These are phyloP conservation scores for Cacatua alba DNA, from an alignment of 2,113 vertebrate genomes.

Conservation along the genomic window DNA sequence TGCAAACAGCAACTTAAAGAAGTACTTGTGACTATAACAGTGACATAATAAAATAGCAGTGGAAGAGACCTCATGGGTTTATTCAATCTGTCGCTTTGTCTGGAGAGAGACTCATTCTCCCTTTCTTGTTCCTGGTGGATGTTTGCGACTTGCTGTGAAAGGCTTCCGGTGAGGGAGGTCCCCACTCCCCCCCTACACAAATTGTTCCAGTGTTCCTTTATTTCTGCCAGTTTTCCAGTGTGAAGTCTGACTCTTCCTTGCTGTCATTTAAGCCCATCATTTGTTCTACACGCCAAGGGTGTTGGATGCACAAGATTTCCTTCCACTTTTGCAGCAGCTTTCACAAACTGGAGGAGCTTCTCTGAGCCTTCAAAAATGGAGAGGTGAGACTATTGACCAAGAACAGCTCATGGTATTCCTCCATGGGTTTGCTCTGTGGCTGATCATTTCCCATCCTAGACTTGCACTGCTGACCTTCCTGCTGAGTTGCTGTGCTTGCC, in stretches of 20 bases:
- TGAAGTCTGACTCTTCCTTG: not conserved
- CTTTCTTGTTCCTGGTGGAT: not conserved
- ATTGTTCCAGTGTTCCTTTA: not conserved
- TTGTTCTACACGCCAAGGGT: not conserved
- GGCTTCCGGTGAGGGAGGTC: not conserved
- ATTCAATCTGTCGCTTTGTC: not conserved
- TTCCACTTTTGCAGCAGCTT: not conserved
- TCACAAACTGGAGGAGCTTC: not conserved
- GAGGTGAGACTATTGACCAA: not conserved
- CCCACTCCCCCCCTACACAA: not conserved
- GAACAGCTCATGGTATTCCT: not conserved
- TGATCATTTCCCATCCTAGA: not conserved
- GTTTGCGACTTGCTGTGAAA: not conserved
- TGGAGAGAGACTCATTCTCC: not conserved
- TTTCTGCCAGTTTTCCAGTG: not conserved
- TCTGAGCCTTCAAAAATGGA: not conserved
- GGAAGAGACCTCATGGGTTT: fast-evolving
- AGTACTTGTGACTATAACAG: fast-evolving
- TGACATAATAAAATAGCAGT: fast-evolving
- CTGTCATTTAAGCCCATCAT: not conserved
- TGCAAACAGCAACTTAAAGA: not conserved
- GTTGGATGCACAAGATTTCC: not conserved
- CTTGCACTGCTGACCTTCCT: not conserved
- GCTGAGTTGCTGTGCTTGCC: not conserved
- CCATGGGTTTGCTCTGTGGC: fast-evolving